Conservation (phyloP, 2,797 vertebrate genomes). For the Eleutherodactylus coqui region DNA sequence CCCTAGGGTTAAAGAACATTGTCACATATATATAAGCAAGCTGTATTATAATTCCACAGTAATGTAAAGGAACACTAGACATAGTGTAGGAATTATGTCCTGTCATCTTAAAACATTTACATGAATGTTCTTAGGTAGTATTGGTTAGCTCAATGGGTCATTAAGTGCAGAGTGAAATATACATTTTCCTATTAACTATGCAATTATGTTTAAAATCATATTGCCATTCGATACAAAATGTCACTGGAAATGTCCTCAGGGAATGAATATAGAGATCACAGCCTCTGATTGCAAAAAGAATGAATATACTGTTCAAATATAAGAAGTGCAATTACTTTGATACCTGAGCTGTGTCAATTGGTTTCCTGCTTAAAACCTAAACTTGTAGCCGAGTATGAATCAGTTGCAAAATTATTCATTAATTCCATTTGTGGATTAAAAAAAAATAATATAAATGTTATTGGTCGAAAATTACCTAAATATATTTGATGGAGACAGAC, state of each 20-base stretch:
- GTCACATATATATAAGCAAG: conserved; percentile 43
- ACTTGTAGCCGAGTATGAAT: conserved; percentile 30
- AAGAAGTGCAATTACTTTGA: conserved; percentile 53
- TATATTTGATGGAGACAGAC: conserved; percentile 7
- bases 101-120: conserved; percentile 61
- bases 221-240: conserved; percentile 62
- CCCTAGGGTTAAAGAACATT: conserved; percentile 46
- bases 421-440: conserved; percentile 17
- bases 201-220: conserved; percentile 63
- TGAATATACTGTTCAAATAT: conserved; percentile 53
- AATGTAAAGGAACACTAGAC: conserved; percentile 52
- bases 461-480: not conserved
- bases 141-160: conserved; percentile 58
- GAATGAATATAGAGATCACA: conserved; percentile 58
- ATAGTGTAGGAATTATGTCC: conserved; percentile 47
- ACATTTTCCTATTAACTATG: conserved; percentile 63
- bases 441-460: not conserved
- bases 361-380: conserved; percentile 37
- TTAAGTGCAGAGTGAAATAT: conserved; percentile 62
- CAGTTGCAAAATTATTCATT: conserved; percentile 2
- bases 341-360: conserved; percentile 53
- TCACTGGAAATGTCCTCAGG: conserved; percentile 60
- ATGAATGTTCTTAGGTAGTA: conserved; percentile 56
- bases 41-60: conserved; percentile 33
- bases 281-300: conserved; percentile 57